Evolutionary conservation across 1,140 invertebrate species (phyloP), one percentile per base, ranked within the genome.

Genomic region (Ephestia elutella): DNA sequence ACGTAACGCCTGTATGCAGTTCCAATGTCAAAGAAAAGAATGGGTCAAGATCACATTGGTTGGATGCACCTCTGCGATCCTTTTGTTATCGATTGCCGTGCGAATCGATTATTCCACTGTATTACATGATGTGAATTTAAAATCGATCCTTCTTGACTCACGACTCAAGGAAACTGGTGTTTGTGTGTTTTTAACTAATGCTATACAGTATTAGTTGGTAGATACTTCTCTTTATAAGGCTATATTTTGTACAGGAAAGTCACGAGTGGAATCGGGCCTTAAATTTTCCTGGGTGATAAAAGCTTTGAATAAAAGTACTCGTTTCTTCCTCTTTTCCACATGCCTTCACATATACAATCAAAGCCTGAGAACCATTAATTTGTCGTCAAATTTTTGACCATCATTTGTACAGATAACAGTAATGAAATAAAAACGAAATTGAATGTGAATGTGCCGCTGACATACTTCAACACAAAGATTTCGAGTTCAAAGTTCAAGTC

Each of bases 41-140:
- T 50, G 20, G 49, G 50, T 53, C 50, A 53, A 53, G 50, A 53
- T 53, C 50, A 53, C 21, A 53, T 25, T 50, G 3, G 21, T 53
- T 53, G 21, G 50, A 53, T 53, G 50, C 50, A 20, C 21, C 20
- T n/a, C n/a, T 4, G 19, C 21, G 50, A 25, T 53, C 19, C 50
- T 21, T 21, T 20, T 53, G 19, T 53, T 53, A 32, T 32, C 8
- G 30, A 32, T 32, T 50, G 17, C 49, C 17, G 19, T 25, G 50
- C 20, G 50, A 53, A 25, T 53, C 21, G 50, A 53, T 53, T 53
- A n/a, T 53, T 53, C 21, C 21, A 53, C 21, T 53, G 11, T 2
- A 7, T 9, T n/a, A 13, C 50, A 53, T 17, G 50, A 53, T 11
- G 2, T 10, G 50, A 53, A 53, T 53, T 53, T 25, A n/a, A 53